A percentile compares a stretch with the other conserved stretches of the same genome.
Evolutionary conservation across 37 sponge, comb jelly and placozoan species (phyloP).

Genomic region (Corticium candelabrum): DNA sequence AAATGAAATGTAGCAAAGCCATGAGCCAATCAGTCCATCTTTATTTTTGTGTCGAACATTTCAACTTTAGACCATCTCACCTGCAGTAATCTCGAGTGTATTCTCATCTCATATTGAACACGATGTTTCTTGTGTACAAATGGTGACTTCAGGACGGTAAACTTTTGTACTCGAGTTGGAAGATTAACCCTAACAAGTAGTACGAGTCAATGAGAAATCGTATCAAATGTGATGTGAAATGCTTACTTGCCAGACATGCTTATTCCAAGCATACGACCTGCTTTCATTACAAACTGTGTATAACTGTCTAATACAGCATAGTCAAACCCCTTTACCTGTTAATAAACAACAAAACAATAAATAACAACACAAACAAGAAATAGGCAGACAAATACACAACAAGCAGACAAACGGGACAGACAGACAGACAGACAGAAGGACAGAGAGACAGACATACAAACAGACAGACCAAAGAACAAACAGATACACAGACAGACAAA

Average conservation of each 20-base stretch:
- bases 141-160: constrained; percentile 80
- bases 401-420: too few relatives aligned
- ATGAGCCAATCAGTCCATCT: too few relatives aligned
- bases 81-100: constrained; percentile 65
- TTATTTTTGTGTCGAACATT: too few relatives aligned
- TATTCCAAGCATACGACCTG: constrained; percentile 59
- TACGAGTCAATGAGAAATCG: background rate
- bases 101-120: constrained; percentile 80
- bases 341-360: too few relatives aligned
- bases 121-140: constrained; percentile 87
- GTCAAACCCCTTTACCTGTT: constrained; percentile 72
- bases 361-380: too few relatives aligned
- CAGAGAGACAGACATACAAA: too few relatives aligned
- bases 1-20: too few relatives aligned
- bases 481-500: too few relatives aligned
- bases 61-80: too few relatives aligned
- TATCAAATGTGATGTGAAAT: background rate
- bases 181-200: constrained; percentile 37
- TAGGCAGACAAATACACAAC: too few relatives aligned
- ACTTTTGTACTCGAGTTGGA: constrained; percentile 61
- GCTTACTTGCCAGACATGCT: constrained; percentile 45
- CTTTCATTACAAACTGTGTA: constrained; percentile 55
- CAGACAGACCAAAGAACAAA: too few relatives aligned
- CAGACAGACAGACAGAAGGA: too few relatives aligned
- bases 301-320: constrained; percentile 77